A percentile compares a stretch with the other conserved stretches of the same genome.
Evolutionary conservation across 1,140 invertebrate species (phyloP).

Genomic region (Lasioglossum albipes): DNA sequence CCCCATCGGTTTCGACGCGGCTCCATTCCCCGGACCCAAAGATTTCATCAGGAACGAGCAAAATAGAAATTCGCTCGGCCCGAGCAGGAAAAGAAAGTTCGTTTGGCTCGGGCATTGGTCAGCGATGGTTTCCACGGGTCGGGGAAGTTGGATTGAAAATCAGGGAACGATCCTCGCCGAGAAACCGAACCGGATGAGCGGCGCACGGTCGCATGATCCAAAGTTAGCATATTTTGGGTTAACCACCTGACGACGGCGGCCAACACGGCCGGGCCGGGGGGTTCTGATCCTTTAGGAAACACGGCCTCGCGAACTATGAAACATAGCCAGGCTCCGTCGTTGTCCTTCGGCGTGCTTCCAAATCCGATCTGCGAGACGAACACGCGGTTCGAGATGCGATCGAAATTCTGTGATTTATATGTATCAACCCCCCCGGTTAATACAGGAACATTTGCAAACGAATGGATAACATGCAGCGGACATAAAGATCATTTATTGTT

Average conservation of each 20-base stretch:
- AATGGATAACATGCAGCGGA: too few relatives aligned
- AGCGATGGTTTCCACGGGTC: too few relatives aligned
- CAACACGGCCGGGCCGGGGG: not conserved
- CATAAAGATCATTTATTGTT: too few relatives aligned
- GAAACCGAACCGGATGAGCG: constrained; percentile 29
- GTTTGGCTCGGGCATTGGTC: not conserved
- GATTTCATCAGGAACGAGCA: too few relatives aligned
- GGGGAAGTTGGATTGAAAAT: not conserved
- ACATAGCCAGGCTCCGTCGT: not conserved
- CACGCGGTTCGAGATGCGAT: not conserved
- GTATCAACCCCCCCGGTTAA: not conserved
- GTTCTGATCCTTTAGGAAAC: not conserved
- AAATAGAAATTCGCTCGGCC: too few relatives aligned
- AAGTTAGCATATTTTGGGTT: constrained; percentile 48
- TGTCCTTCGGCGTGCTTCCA: not conserved
- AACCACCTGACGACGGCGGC: constrained; percentile 45
- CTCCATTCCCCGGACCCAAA: too few relatives aligned
- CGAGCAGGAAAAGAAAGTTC: too few relatives aligned
- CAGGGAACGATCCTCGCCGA: not conserved
- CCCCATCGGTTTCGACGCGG: too few relatives aligned
- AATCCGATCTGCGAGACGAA: not conserved
- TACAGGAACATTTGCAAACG: not conserved
- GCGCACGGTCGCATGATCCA: constrained; percentile 13
- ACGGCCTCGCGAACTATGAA: not conserved
- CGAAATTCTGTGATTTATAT: not conserved